Percentiles rank a stretch among this genome's conserved stretches.
These are phyloP conservation scores for Hippolais icterina DNA, from an alignment of 2,113 vertebrate genomes.

Conservation along the genomic window DNA sequence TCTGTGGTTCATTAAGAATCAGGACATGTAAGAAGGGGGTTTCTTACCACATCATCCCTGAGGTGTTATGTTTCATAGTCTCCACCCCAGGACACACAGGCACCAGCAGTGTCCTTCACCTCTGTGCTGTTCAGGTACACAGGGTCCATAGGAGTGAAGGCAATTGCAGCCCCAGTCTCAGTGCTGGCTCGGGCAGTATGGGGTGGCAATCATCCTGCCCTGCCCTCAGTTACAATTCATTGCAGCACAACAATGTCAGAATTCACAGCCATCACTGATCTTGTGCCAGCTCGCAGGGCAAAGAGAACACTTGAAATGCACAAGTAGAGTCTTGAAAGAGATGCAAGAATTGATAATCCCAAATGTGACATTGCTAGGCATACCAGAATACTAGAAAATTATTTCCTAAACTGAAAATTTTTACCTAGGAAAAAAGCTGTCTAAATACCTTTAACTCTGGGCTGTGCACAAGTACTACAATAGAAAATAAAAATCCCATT, in stretches of 20 bases:
- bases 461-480: neutral
- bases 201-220: neutral
- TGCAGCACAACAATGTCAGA: neutral
- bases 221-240: neutral
- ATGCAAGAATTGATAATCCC: neutral
- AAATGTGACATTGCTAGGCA: neutral
- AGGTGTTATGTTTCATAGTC: accelerated
- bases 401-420: neutral
- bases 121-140: neutral
- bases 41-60: neutral
- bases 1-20: neutral
- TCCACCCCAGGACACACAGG: neutral
- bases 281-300: neutral
- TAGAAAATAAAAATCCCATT: neutral
- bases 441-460: neutral
- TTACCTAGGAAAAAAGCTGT: neutral
- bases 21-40: neutral
- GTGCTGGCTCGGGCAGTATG: neutral
- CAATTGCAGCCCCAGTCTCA: accelerated
- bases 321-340: neutral
- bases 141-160: accelerated
- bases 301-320: neutral
- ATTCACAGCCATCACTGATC: neutral
- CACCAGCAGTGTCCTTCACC: neutral
- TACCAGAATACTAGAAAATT: neutral